Evolutionary conservation across 2,888 invertebrate genomes (phyloP).

Genomic region (Habrosyne pyritoides): DNA sequence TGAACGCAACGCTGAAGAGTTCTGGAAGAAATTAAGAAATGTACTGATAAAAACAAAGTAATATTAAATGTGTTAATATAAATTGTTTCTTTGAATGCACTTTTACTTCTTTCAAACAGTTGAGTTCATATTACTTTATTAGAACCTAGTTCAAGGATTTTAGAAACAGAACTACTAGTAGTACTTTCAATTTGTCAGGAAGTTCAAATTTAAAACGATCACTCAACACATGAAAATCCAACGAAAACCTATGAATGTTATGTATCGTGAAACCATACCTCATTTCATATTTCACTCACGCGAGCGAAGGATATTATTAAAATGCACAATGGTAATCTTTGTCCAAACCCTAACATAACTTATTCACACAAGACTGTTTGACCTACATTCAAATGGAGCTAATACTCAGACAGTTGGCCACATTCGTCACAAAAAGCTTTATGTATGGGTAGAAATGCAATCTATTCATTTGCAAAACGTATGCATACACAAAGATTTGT

Average conservation of each 20-base stretch:
- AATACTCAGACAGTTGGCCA: not conserved
- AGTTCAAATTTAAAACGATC: no score
- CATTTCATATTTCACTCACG: no score
- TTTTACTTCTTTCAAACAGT: no score
- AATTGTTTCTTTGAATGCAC: not conserved
- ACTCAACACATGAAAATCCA: no score
- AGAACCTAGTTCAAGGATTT: no score
- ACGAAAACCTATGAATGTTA: no score
- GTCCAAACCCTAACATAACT: not conserved
- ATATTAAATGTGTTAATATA: conserved; percentile 13
- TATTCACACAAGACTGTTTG: not conserved
- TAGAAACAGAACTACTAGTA: no score
- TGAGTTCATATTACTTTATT: no score
- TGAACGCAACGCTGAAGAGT: conserved; percentile 64
- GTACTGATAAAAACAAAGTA: conserved; percentile 48
- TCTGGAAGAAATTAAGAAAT: conserved; percentile 70
- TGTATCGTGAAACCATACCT: no score
- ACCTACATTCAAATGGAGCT: not conserved
- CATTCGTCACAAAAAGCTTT: not conserved
- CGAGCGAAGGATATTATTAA: not conserved
- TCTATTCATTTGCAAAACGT: not conserved
- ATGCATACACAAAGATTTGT: not conserved
- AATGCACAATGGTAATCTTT: not conserved
- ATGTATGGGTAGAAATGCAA: not conserved
- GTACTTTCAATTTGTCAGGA: no score